Evolutionary conservation across 1,140 invertebrate species (phyloP).

Genomic region (Atta colombica): DNA sequence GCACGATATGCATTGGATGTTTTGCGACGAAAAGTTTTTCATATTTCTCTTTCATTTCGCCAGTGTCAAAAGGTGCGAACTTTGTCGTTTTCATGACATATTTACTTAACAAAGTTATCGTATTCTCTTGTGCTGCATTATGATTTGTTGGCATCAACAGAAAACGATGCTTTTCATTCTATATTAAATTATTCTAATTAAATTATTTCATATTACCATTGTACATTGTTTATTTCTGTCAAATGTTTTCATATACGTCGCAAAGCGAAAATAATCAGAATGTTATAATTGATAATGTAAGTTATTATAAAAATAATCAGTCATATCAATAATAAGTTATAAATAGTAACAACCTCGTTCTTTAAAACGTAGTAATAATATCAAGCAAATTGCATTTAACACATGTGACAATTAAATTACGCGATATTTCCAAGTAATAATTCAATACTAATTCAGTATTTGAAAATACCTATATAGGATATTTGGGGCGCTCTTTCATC

Average conservation of each 20-base stretch:
- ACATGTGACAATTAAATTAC: not conserved
- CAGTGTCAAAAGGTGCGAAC: slow-evolving; percentile 1
- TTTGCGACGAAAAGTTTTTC: slow-evolving; percentile 11
- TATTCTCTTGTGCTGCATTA: not conserved
- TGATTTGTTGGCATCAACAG: not conserved
- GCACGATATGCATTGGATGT: not conserved
- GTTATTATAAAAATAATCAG: not conserved
- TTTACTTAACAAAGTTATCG: not conserved
- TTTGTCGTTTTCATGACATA: slow-evolving; percentile 33
- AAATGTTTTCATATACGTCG: not conserved
- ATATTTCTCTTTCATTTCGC: not conserved
- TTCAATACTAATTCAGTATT: slow-evolving; percentile 7
- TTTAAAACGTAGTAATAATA: not conserved
- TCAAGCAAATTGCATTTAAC: not conserved
- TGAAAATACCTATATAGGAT: slow-evolving; percentile 14
- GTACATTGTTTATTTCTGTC: not conserved
- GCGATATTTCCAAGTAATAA: slow-evolving; percentile 1
- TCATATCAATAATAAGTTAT: not conserved
- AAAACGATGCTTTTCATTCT: not conserved
- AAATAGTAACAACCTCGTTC: not conserved
- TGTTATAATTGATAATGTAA: not conserved
- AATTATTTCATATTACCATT: not conserved
- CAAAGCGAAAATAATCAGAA: not conserved
- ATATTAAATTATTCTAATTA: not conserved
- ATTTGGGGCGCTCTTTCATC: slow-evolving; percentile 22